Evolutionary conservation across 2,888 invertebrate species (phyloP), one percentile per base, ranked within the genome.

Genomic region (Pasiphila rectangulata): DNA sequence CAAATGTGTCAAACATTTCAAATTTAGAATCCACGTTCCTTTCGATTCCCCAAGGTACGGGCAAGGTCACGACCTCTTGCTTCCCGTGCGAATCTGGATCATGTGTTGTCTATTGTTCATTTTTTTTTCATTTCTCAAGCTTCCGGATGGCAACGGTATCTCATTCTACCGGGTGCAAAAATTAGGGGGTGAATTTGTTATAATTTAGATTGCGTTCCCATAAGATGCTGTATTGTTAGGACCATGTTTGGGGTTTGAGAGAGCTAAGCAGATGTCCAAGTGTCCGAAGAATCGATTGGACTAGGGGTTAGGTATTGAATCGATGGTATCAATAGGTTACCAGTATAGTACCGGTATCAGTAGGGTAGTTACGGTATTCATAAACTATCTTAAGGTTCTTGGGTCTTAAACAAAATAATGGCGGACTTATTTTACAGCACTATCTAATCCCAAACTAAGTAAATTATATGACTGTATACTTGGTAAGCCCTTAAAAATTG

Each of bases 71-170:
- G 79, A 79, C 77, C 79, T 72, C 61, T 54, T 39, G 39, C 56
- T 75, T 78, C 79, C 81, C 81, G 69, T 79, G 80, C 80, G 80
- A 79, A 81, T 79, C 66, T 79, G 74, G 72, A 79, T 77, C 80
- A 80, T 79, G 77, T 75, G 73, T 72, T 72, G 73, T 74, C 73
- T 73, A 79, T 80, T 79, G 79, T 80, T 69, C n/a, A n/a, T 51
- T 68, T 67, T 73, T 75, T 75, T 71, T 67, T 57, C 47, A 50
- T 59, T 70, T 73, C 69, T 64, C 67, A 73, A 65, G 66, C 75
- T 73, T 71, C 72, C 72, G 70, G 55, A 59, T 54, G 50, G 54
- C 41, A 57, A 57, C 59, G 62, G 61, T 59, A 39, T 45, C 48
- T 45, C 42, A 32, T 38, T 27, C 39, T 46, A 54, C 61, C 45